A percentile compares a stretch with the other conserved stretches of the same genome.
Conservation (phyloP, 1,140 invertebrate genomes). For the Zaprionus ghesquierei region DNA sequence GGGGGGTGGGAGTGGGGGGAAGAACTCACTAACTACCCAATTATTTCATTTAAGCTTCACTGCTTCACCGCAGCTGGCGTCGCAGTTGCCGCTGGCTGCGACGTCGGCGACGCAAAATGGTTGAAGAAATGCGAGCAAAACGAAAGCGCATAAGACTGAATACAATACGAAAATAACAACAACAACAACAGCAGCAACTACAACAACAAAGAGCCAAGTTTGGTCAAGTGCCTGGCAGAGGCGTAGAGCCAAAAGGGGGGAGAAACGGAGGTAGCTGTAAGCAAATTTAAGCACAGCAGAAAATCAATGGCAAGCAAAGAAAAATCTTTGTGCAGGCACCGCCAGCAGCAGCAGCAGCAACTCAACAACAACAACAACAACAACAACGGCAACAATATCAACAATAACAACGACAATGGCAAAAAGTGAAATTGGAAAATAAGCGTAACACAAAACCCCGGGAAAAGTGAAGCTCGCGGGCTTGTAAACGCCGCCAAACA, state of each 20-base stretch:
- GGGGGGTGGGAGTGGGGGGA: not conserved
- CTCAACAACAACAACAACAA: constrained; percentile 6
- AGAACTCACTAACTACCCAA: constrained; percentile 78
- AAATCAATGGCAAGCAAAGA: constrained; percentile 64
- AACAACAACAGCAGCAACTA: constrained; percentile 16
- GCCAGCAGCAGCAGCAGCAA: constrained; percentile 13
- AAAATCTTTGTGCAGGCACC: constrained; percentile 40
- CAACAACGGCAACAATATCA: constrained; percentile 16
- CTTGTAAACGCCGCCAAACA: constrained; percentile 25
- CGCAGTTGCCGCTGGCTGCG: constrained; percentile 10
- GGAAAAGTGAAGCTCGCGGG: constrained; percentile 51
- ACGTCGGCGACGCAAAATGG: constrained; percentile 41
- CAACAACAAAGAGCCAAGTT: constrained; percentile 31
- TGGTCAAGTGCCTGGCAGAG: constrained; percentile 28
- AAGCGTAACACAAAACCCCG: constrained; percentile 79
- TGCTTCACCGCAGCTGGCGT: constrained; percentile 42
- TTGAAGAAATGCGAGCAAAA: constrained; percentile 52
- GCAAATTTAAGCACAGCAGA: constrained; percentile 74
- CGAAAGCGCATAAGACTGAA: constrained; percentile 46
- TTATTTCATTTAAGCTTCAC: constrained; percentile 82
- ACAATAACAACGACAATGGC: constrained; percentile 32
- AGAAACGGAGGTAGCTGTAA: constrained; percentile 37
- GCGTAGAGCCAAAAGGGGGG: not conserved
- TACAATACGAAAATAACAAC: constrained; percentile 48
- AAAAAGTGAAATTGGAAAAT: constrained; percentile 74